phyloP scores from a whole-genome alignment of 1,140 invertebrate genomes.

The Nasonia longicornis region DNA sequence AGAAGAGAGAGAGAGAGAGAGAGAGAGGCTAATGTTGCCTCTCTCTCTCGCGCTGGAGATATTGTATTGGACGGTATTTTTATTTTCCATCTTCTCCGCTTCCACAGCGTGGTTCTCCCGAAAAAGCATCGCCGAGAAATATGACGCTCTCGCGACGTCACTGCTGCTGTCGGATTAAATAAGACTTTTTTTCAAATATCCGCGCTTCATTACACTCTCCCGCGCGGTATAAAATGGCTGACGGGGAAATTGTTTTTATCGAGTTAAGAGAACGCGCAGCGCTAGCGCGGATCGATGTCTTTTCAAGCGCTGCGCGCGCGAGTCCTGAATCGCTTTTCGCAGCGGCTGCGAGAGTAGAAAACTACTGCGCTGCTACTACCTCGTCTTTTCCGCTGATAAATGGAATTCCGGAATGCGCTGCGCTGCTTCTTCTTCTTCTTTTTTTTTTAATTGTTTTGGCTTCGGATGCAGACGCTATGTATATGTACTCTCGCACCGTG shows the following conservation, averaged over 20 bases:
- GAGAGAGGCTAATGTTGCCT: not conserved
- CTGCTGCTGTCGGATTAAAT: not conserved
- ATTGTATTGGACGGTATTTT: not conserved
- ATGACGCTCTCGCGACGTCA: not conserved
- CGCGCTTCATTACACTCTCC: not conserved
- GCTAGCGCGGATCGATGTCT: slow-evolving; percentile 6
- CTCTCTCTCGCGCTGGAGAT: not conserved
- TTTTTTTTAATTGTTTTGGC: not conserved
- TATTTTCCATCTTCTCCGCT: not conserved
- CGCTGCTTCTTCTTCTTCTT: not conserved
- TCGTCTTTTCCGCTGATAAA: slow-evolving; percentile 12
- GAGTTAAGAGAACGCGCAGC: not conserved
- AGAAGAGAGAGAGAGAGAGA: too few relatives aligned
- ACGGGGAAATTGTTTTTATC: slow-evolving; percentile 21
- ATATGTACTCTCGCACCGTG: not conserved
- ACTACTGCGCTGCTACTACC: not conserved
- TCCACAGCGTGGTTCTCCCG: not conserved
- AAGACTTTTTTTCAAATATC: not conserved
- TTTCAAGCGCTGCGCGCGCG: slow-evolving; percentile 10
- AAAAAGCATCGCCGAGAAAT: not conserved
- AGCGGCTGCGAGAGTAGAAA: not conserved
- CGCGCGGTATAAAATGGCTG: slow-evolving; percentile 1
- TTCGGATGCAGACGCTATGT: not conserved
- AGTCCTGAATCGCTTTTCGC: not conserved
- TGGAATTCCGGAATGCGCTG: not conserved